Evolutionary conservation across 1,140 invertebrate genomes (phyloP).

Genomic region (Piezodorus guildinii): DNA sequence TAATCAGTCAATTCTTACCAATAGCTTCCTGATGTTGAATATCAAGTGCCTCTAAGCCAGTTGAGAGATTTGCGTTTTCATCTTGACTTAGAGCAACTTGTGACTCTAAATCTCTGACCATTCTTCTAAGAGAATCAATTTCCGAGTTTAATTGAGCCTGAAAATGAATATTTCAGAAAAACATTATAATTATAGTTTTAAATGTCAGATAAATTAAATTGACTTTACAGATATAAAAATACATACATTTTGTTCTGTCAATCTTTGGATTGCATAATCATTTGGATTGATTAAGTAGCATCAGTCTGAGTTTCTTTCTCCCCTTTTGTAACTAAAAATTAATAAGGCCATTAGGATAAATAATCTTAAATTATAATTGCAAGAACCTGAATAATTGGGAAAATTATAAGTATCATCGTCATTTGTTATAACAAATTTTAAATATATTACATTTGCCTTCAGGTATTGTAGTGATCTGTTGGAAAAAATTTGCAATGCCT

Average conservation of each 20-base stretch:
- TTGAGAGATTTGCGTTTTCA: conserved; percentile 29
- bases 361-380: too few species aligned
- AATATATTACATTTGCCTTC: too few species aligned
- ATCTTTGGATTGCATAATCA: background rate
- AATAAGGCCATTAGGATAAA: too few species aligned
- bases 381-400: too few species aligned
- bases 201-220: too few species aligned
- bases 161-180: background rate
- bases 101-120: conserved; percentile 24
- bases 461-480: background rate
- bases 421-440: too few species aligned
- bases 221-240: background rate
- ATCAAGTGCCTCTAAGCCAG: conserved; percentile 29
- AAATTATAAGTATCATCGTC: too few species aligned
- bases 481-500: background rate
- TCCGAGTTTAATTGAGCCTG: conserved; percentile 22
- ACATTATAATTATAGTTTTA: background rate
- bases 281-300: too few species aligned
- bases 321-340: too few species aligned
- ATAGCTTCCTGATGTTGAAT: conserved; percentile 28
- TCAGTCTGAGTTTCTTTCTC: too few species aligned
- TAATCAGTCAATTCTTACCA: conserved; percentile 18
- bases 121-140: conserved; percentile 16
- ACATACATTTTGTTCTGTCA: conserved; percentile 1
- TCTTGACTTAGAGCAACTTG: conserved; percentile 28